phyloP scores from a whole-genome alignment of 2,113 vertebrate species.

The Misgurnus mizolepis region DNA sequence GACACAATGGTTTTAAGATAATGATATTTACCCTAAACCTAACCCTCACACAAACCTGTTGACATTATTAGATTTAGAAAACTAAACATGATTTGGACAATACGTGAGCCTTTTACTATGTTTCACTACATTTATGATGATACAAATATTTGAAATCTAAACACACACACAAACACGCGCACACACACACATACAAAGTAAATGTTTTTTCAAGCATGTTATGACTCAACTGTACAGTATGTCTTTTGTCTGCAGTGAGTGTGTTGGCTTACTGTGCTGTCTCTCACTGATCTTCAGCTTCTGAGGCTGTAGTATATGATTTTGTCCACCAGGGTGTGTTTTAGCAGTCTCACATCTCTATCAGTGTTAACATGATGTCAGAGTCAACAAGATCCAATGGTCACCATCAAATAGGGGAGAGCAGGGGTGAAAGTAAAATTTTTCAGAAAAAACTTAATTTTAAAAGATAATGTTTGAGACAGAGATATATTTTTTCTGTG shows the following conservation, averaged over 20 bases:
- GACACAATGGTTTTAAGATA: too few species aligned
- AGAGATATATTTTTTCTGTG: too few species aligned
- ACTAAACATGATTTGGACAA: too few species aligned
- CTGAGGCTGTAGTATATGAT: slow-evolving; percentile 38
- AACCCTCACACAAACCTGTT: not conserved
- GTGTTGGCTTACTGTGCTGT: not conserved
- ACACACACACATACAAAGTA: not conserved
- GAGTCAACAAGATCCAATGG: slow-evolving; percentile 16
- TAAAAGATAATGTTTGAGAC: too few species aligned
- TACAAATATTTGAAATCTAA: too few species aligned
- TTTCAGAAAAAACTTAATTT: too few species aligned
- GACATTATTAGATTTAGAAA: too few species aligned
- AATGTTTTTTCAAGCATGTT: too few species aligned
- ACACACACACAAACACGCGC: not conserved
- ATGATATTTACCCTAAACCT: not conserved
- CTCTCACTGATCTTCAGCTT: not conserved
- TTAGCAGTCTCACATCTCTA: slow-evolving; percentile 22
- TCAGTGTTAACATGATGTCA: slow-evolving; percentile 10
- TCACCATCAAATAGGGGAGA: slow-evolving; percentile 22
- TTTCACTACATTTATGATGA: too few species aligned
- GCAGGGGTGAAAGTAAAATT: too few species aligned
- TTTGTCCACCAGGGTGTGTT: slow-evolving; percentile 60
- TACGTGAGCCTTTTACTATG: too few species aligned
- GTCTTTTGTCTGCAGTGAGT: not conserved
- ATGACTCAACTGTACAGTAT: not conserved